Evolutionary conservation across 1,140 invertebrate species (phyloP), one percentile per base, ranked within the genome.

Genomic region (Cataglyphis hispanica): DNA sequence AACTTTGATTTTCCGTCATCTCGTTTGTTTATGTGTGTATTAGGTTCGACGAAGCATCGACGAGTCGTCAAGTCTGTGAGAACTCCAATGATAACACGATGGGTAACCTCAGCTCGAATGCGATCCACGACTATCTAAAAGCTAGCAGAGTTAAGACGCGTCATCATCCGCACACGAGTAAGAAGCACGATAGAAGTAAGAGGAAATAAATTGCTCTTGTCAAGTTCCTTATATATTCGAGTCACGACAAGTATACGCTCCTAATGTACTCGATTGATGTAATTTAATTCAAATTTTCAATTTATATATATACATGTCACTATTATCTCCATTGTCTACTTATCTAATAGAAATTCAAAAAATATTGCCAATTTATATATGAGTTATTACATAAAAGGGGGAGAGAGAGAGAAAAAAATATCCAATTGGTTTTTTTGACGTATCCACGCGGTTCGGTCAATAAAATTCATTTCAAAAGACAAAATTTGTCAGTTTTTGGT

Each of bases 41-140:
- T 87, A 95, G 94, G 94, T 95, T 92, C 85, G 93, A 95, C 87
- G 94, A 94, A 93, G 92, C 93, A 91, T 94, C 94, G 67, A 95
- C 95, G 66, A 95, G 93, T 93, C 94, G 92, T 91, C 94, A 93
- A 76, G 84, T 92, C 77, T 92, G 74, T 87, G 93, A 95, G 85
- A 93, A 90, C 92, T 88, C 87, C 89, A 91, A 80, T 90, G 92
- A 94, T 84, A 90, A 80, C 69, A 76, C 90, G 74, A 84, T 87
- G 87, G 86, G 75, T 90, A 91, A 75, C 89, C 92, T 93, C 70
- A 91, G 87, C 87, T 81, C 88, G 58, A 94, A 93, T 92, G 67
- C 90, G 75, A 66, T 85, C 74, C 85, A 91, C 87, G 93, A 94
- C 60, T 88, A 92, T 86, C 87, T 89, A 66, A 93, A 90, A 86